Evolutionary conservation across 2,888 invertebrate genomes (phyloP), one percentile per base, ranked within the genome.

Genomic region (Esperia sulphurella): DNA sequence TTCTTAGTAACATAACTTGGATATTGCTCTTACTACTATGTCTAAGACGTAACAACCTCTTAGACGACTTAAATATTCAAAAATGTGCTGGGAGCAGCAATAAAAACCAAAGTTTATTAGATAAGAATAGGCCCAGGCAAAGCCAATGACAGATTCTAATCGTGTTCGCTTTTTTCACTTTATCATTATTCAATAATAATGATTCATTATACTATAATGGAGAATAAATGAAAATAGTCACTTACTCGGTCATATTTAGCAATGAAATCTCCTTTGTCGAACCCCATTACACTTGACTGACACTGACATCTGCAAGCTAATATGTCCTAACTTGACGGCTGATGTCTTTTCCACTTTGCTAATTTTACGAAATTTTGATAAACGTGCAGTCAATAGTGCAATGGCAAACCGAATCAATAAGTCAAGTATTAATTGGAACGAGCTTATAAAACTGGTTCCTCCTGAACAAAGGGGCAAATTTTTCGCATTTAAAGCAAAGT

Each of bases 361-460:
- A 33, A 33, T 33, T 33, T 33, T 33, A 33, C n/a, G n/a, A 43
- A 48, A 45, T 33, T 33, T 33, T 21, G 21, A 21, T 21, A 21
- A 33, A 33, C 33, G 33, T 33, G 8, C 33, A 33, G 8, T 33
- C 4, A 33, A 33, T 8, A n/a, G 14, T 14, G 35, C 44, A 53
- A 83, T 83, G 82, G 68, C 80, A 7, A 80, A 77, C 61, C 66
- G 82, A 59, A 76, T 87, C 53, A 61, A 61, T 28, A 79, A 79
- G 54, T 61, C 68, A n/a, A 30, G 66, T 2, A 72, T 85, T 33
- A 76, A 84, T 49, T 89, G 88, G 87, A 45, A 30, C 8, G 80
- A 82, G 48, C 49, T 89, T 3, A 74, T 76, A 43, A 76, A 80
- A 55, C 60, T 64, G 43, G 80, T 84, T 1, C 76, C 84, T 4